Evolutionary conservation across 2,797 vertebrate genomes (phyloP), one percentile per base, ranked within the genome.

Genomic region (Rhincodon typus): DNA sequence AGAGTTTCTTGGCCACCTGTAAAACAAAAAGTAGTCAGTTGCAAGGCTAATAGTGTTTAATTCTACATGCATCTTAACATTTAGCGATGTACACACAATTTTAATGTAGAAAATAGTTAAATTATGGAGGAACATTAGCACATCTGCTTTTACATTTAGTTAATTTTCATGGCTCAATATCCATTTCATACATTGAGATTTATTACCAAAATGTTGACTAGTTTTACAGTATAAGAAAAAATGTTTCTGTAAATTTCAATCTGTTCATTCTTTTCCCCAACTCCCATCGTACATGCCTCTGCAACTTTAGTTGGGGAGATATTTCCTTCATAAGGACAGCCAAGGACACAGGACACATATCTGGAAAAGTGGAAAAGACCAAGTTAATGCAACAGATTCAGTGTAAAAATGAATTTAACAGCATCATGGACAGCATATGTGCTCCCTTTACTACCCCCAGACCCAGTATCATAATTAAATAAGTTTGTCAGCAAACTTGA

Each of bases 311-410:
- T 97, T 0, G 99, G 98, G 21, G 98, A 97, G 96, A 99, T 98
- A 96, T 98, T 98, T 95, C 99, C 99, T 98, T 99, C 98, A 21
- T 99, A 99, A 0, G 99, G 99, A 94, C 99, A 99, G 38, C 99
- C 99, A 4, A 99, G 98, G 30, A 98, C 99, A 97, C 99, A 99
- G 19, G 99, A 99, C 34, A 99, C 98, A 0, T 99, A 99, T 0
- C 99, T 99, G 96, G 19, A 5, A 96, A 96, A 96, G 96, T 96
- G 2, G 95, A 88, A 88, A 93, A 66, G 30, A 95, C 30, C 4
- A 84, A 95, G 42, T 87, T 66, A 67, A 67, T 30, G 5, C 66
- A 70, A 67, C 27, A 0, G 46, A 57, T 90, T 66, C 67, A 94
- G 4, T 38, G 17, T 77, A 72, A 23, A 30, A 84, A 69, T 23